Conservation (phyloP, 1,140 invertebrate genomes). For the Drosophila sp. region DNA sequence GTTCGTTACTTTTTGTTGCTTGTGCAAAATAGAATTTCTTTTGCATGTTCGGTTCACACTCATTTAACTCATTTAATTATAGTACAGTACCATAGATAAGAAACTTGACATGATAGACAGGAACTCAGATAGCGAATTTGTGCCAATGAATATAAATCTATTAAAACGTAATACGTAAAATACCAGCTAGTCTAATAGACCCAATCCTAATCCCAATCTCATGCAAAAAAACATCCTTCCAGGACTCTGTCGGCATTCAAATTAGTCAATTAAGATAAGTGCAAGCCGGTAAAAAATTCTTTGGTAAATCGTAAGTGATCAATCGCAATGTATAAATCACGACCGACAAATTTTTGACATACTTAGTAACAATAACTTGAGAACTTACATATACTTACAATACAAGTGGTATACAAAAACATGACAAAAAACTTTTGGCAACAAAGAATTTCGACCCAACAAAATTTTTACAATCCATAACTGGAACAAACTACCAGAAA, state of each 20-base stretch:
- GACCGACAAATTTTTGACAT: conserved; percentile 30
- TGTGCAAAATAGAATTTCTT: neutral
- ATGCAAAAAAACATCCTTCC: conserved; percentile 31
- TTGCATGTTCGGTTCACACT: conserved; percentile 9
- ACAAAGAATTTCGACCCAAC: conserved; percentile 60
- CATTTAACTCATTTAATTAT: conserved; percentile 9
- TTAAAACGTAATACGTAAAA: conserved; percentile 43
- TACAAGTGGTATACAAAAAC: conserved; percentile 47
- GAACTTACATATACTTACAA: conserved; percentile 42
- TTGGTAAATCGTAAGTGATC: conserved; percentile 15
- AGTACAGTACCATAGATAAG: conserved; percentile 11
- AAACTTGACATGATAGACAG: conserved; percentile 18
- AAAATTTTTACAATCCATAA: conserved; percentile 52
- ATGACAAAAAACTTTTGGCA: conserved; percentile 59
- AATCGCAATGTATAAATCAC: conserved; percentile 10
- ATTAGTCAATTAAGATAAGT: conserved; percentile 71
- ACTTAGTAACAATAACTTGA: conserved; percentile 28
- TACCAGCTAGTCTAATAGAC: conserved; percentile 21
- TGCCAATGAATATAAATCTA: conserved; percentile 60
- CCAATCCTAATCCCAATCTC: conserved; percentile 3
- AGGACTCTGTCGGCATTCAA: conserved; percentile 50
- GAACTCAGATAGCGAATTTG: conserved; percentile 64
- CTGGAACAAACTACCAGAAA: conserved; percentile 27
- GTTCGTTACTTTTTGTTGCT: conserved; percentile 17
- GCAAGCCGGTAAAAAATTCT: conserved; percentile 37